These are phyloP conservation scores for Brachylomia viminalis DNA, from an alignment of 2,888 invertebrate genomes.

Conservation along the genomic window DNA sequence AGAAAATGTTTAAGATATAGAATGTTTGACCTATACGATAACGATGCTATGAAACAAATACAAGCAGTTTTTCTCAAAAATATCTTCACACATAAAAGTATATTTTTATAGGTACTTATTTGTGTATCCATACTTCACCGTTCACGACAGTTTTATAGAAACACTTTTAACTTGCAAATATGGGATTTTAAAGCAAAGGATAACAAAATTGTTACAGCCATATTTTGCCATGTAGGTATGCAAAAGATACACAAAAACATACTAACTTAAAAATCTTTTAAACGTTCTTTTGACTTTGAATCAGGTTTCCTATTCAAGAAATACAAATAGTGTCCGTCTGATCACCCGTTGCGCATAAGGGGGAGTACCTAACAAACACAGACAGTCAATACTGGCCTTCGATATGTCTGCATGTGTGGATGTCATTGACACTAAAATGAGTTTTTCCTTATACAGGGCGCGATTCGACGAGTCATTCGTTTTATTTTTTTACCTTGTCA, in stretches of 20 bases:
- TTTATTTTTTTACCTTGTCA: neutral
- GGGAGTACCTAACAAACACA: constrained; percentile 46
- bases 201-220: no score
- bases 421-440: constrained; percentile 47
- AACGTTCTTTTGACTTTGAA: constrained; percentile 3
- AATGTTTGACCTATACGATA: neutral
- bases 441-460: constrained; percentile 47
- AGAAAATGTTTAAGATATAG: neutral
- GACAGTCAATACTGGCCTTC: constrained; percentile 34
- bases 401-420: constrained; percentile 7
- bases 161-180: no score
- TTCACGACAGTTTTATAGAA: neutral
- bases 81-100: neutral
- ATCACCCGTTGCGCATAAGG: constrained; percentile 22
- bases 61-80: neutral
- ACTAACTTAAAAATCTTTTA: no score
- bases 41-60: neutral
- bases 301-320: constrained; percentile 16
- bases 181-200: no score
- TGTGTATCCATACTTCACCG: neutral
- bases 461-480: neutral
- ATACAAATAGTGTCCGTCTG: constrained; percentile 26
- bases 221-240: no score
- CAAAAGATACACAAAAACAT: no score
- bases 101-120: neutral